These are phyloP conservation scores for Pyrgus malvae DNA, from an alignment of 2,888 invertebrate genomes.

Conservation along the genomic window DNA sequence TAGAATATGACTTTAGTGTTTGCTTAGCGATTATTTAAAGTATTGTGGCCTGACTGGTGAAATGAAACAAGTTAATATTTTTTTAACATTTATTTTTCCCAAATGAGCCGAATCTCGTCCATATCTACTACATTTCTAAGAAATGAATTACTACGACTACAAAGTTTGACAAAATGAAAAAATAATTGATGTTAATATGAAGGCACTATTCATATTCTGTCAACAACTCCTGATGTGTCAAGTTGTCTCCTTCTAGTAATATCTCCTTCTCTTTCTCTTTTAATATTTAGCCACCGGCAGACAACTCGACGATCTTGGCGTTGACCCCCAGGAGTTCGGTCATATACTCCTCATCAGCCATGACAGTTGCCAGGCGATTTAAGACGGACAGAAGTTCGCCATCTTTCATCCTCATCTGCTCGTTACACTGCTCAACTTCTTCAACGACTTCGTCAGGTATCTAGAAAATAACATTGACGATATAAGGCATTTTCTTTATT, in stretches of 20 bases:
- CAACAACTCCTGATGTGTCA: conserved; percentile 12
- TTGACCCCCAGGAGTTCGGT: conserved; percentile 89
- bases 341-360: conserved; percentile 88
- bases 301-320: conserved; percentile 82
- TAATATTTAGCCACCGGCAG: conserved; percentile 51
- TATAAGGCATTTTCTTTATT: too few relatives aligned
- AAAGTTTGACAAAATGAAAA: conserved; percentile 7
- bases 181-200: conserved; percentile 10
- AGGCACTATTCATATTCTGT: conserved; percentile 19
- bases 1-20: too few relatives aligned
- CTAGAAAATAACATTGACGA: conserved; percentile 59
- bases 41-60: too few relatives aligned
- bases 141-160: conserved; percentile 19
- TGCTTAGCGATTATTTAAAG: too few relatives aligned
- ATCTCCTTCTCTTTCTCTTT: neutral
- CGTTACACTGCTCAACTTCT: conserved; percentile 86
- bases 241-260: neutral
- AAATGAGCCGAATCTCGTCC: conserved; percentile 44
- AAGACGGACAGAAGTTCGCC: conserved; percentile 85
- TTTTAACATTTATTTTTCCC: conserved; percentile 50
- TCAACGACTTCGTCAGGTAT: conserved; percentile 85
- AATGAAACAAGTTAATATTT: too few relatives aligned
- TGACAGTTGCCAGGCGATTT: conserved; percentile 85
- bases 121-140: conserved; percentile 17
- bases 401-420: conserved; percentile 86